Conservation (phyloP, 2,113 vertebrate genomes). For the Gopherus evgoodei region DNA sequence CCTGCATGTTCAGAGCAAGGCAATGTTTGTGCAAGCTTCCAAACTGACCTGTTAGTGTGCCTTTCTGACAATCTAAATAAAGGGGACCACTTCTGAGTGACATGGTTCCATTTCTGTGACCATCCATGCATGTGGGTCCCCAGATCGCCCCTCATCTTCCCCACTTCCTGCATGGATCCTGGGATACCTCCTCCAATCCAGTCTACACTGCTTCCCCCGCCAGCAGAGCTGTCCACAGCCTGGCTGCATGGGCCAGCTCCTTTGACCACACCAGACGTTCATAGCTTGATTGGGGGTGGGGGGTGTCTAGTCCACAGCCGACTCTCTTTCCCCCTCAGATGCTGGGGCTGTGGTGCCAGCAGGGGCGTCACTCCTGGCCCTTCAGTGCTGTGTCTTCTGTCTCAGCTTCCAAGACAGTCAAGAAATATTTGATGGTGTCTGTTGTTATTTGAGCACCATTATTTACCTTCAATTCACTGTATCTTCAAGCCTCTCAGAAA, state of each 20-base stretch:
- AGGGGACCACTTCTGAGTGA: background rate
- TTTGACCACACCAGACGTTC: no score
- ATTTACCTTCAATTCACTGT: rapidly evolving
- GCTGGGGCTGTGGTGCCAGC: background rate
- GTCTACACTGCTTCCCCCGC: background rate
- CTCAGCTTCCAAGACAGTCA: background rate
- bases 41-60: background rate
- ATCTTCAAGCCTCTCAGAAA: background rate
- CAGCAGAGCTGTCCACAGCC: background rate
- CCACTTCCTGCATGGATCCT: background rate
- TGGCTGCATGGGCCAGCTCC: no score
- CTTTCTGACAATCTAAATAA: background rate
- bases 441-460: rapidly evolving
- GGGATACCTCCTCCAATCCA: background rate
- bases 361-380: background rate
- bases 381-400: background rate
- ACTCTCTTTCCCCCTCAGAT: no score
- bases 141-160: background rate
- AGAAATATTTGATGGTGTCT: background rate
- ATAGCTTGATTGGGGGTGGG: no score
- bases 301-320: no score
- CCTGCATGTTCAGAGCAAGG: background rate
- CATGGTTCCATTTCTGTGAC: background rate
- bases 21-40: background rate
- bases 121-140: background rate